A percentile compares a stretch with the other conserved stretches of the same genome.
Evolutionary conservation across 2,888 invertebrate genomes (phyloP).

Genomic region (Drosophila meridiana): DNA sequence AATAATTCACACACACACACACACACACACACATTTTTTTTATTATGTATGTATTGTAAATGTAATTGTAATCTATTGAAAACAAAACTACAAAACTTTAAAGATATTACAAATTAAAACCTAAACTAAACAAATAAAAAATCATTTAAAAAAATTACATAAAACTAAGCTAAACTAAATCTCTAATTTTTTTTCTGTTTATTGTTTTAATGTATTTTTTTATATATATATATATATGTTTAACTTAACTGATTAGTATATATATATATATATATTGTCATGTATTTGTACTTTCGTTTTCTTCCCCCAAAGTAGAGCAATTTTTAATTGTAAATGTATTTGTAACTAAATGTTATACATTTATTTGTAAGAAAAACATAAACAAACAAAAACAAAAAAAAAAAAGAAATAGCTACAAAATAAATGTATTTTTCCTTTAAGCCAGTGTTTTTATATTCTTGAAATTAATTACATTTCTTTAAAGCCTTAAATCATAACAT

Average conservation of each 20-base stretch:
- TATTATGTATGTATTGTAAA: slow-evolving; percentile 59
- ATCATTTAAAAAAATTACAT: slow-evolving; percentile 6
- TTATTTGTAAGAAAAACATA: slow-evolving; percentile 70
- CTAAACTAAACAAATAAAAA: slow-evolving; percentile 21
- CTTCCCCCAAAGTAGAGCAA: slow-evolving; percentile 67
- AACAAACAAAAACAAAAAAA: slow-evolving; percentile 57
- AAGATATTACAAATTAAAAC: slow-evolving; percentile 40
- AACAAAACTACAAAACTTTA: slow-evolving; percentile 25
- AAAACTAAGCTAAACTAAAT: slow-evolving; percentile 42
- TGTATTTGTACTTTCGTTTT: slow-evolving; percentile 54
- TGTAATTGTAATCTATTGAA: slow-evolving; percentile 51
- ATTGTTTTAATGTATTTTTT: slow-evolving; percentile 16
- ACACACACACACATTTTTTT: slow-evolving; percentile 36
- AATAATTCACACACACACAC: slow-evolving; percentile 38
- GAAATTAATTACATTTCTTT: background rate
- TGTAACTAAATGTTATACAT: slow-evolving; percentile 81
- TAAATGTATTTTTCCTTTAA: slow-evolving; percentile 82
- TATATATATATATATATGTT: slow-evolving; percentile 32
- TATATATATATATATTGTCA: slow-evolving; percentile 44
- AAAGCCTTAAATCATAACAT: background rate
- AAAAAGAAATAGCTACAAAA: slow-evolving; percentile 76
- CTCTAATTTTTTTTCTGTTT: slow-evolving; percentile 19
- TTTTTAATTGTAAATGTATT: slow-evolving; percentile 80
- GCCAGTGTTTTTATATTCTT: background rate
- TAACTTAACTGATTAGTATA: slow-evolving; percentile 60